Evolutionary conservation across 2,113 vertebrate genomes (phyloP), one percentile per base, ranked within the genome.

Genomic region (Pomatostomus ruficeps): DNA sequence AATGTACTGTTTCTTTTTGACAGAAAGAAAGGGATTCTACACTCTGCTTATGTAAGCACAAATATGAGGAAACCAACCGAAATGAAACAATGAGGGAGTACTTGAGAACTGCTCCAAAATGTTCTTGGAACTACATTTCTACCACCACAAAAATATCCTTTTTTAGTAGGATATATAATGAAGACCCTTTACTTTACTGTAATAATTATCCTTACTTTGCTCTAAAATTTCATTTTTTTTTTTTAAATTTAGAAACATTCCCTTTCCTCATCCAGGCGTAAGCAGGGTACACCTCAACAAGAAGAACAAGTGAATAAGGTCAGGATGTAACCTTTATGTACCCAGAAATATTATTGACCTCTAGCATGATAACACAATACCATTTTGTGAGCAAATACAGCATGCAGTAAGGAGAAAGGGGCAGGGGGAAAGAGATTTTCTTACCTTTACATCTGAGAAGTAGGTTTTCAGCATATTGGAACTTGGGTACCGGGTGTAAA

Each of bases 381-480:
- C 14, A 40, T 55, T 88, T 81, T 36, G 33, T 67, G 43, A 77
- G 38, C 51, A 93, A 92, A 89, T 59, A 65, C 0, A 86, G 55
- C 94, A 94, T 88, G 91, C 88, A 83, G 52, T 18, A 74, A 85
- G 54, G 35, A 66, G 26, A n/a, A 29, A 13, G 45, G 24, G 33
- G 8, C 12, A 3, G 2, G 4, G 19, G 9, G 12, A 12, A 29
- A 88, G 13, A 89, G 31, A 82, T 10, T 88, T 79, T 81, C 99
- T 98, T 98, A 99, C 99, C 99, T 99, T 99, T 91, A 99, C 99
- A 10, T 99, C 99, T 12, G 99, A 99, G 98, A 99, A 99, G 98
- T 98, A 99, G 88, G 99, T 99, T 97, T 99, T 99, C 97, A 99
- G 98, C 99, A 99, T 99, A 98, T 99, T 99, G 98, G 99, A 99